These are phyloP conservation scores for Drosophila biarmipes DNA, from an alignment of 1,140 invertebrate species.

Conservation along the genomic window DNA sequence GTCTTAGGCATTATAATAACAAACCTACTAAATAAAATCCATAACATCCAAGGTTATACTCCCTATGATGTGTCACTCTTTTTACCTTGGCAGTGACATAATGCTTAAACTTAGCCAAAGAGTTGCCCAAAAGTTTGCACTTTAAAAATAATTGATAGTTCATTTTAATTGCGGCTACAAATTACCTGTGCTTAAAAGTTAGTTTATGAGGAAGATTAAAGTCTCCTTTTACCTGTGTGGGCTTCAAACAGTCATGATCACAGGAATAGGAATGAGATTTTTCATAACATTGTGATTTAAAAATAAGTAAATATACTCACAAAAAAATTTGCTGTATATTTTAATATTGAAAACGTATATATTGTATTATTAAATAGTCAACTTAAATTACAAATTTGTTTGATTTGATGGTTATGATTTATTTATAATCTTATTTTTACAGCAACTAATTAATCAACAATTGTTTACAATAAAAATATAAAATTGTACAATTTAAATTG, in stretches of 20 bases:
- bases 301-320: not conserved
- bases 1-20: too few species aligned
- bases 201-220: slow-evolving; percentile 4
- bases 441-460: too few species aligned
- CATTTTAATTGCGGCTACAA: slow-evolving; percentile 16
- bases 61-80: not conserved
- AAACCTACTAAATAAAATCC: too few species aligned
- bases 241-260: not conserved
- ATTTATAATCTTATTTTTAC: too few species aligned
- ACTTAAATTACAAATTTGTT: too few species aligned
- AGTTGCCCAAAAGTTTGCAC: slow-evolving; percentile 15
- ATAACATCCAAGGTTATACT: not conserved
- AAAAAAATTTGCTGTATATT: too few species aligned
- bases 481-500: too few species aligned
- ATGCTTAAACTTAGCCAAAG: slow-evolving; percentile 11
- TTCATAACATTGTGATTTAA: not conserved
- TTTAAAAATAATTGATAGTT: slow-evolving; percentile 22
- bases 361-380: too few species aligned
- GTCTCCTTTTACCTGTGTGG: not conserved
- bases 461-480: too few species aligned
- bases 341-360: too few species aligned
- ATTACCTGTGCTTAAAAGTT: slow-evolving; percentile 6
- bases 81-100: slow-evolving; percentile 35
- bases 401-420: too few species aligned
- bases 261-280: not conserved